These are phyloP conservation scores for Ictalurus punctatus DNA, from an alignment of 2,113 vertebrate genomes.

Conservation along the genomic window DNA sequence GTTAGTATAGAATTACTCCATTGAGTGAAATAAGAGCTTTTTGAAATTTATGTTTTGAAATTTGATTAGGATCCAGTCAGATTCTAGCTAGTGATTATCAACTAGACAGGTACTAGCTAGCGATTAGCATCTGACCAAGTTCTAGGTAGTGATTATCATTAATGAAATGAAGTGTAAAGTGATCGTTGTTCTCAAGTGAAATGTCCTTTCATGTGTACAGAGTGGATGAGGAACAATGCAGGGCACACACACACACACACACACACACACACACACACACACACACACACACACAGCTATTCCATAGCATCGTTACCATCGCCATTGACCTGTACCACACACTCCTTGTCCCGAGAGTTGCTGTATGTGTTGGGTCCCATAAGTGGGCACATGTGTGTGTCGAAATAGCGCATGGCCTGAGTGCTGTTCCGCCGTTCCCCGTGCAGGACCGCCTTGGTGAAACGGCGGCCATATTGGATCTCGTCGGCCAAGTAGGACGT, in stretches of 20 bases:
- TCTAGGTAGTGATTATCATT: not conserved
- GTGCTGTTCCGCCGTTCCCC: conserved; percentile 79
- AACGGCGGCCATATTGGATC: conserved; percentile 84
- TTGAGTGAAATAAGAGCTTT: not conserved
- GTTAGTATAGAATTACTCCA: not conserved
- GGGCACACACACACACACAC: not conserved
- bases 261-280: conserved; percentile 19
- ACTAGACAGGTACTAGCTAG: not conserved
- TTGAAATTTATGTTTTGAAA: not conserved
- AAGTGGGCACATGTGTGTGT: conserved; percentile 75
- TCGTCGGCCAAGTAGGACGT: conserved; percentile 92
- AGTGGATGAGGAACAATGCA: conserved; percentile 5
- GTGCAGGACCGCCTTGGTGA: conserved; percentile 76
- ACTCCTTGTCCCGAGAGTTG: conserved; percentile 82
- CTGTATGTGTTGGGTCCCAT: conserved; percentile 63
- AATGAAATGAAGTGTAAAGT: conserved; percentile 12
- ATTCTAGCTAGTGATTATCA: not conserved
- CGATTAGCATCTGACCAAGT: not conserved
- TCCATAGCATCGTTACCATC: conserved; percentile 75
- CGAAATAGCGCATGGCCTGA: conserved; percentile 88
- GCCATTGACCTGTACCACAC: conserved; percentile 86
- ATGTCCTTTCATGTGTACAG: conserved; percentile 16
- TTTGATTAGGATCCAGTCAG: not conserved
- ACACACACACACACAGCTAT: conserved; percentile 48
- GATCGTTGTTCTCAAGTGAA: conserved; percentile 35